These are phyloP conservation scores for Bombus haemorrhoidalis DNA, from an alignment of 1,140 invertebrate genomes.

Conservation along the genomic window DNA sequence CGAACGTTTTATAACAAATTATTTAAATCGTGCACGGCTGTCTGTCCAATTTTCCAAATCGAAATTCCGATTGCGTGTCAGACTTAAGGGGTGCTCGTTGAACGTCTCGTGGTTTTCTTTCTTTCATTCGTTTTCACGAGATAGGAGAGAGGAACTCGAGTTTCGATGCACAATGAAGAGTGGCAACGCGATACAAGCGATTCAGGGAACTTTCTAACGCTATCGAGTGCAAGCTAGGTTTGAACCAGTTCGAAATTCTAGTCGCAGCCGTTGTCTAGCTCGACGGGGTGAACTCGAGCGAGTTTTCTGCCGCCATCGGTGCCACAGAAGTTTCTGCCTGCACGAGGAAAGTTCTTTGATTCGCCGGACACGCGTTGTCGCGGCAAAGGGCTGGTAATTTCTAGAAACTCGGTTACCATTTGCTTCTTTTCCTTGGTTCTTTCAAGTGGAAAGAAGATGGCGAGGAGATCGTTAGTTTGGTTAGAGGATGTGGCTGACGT, in stretches of 20 bases:
- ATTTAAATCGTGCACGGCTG: no score
- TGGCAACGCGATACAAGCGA: background rate
- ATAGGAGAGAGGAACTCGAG: background rate
- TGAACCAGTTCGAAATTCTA: slow-evolving; percentile 33
- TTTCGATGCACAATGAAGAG: background rate
- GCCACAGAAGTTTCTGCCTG: slow-evolving; percentile 11
- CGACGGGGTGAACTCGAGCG: slow-evolving; percentile 18
- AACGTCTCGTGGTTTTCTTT: background rate
- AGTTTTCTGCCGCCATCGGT: slow-evolving; percentile 12
- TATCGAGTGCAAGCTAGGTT: slow-evolving; percentile 32
- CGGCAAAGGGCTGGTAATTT: slow-evolving; percentile 3
- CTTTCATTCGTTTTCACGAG: background rate
- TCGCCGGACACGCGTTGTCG: slow-evolving; percentile 27
- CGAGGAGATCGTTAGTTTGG: background rate
- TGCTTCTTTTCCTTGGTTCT: background rate
- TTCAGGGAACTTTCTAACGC: slow-evolving; percentile 22
- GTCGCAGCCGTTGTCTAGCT: slow-evolving; percentile 28
- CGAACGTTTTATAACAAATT: no score
- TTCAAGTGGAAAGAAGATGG: no score
- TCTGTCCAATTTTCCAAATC: background rate
- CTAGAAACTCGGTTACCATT: slow-evolving; percentile 7
- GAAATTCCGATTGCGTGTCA: no score
- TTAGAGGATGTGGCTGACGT: background rate
- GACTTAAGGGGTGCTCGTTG: background rate
- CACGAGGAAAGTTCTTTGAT: slow-evolving; percentile 4